These are phyloP conservation scores for Oreochromis grahami DNA, from an alignment of 2,797 vertebrate species.

Conservation along the genomic window DNA sequence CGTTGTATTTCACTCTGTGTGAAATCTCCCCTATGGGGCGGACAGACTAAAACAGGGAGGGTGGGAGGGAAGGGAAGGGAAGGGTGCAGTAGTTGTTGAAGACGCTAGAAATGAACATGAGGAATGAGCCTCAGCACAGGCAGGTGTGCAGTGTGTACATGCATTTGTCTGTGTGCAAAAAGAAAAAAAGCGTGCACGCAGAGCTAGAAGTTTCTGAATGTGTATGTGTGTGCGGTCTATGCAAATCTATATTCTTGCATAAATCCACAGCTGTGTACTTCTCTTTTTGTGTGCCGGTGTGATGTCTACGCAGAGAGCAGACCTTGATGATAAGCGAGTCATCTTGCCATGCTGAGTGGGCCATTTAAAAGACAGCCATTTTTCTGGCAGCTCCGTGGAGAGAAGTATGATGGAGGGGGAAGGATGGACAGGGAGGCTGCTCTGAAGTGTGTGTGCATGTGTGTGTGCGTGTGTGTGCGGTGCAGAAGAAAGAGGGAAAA, in stretches of 20 bases:
- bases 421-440: conserved; percentile 39
- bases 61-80: background rate
- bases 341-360: conserved; percentile 63
- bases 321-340: conserved; percentile 70
- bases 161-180: background rate
- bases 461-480: background rate
- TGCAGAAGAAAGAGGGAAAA: background rate
- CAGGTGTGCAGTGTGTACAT: background rate
- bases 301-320: conserved; percentile 35
- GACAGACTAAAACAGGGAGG: conserved; percentile 10
- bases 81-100: background rate
- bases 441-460: background rate
- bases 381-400: conserved; percentile 38
- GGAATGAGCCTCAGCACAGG: conserved; percentile 9
- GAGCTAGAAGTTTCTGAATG: background rate
- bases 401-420: conserved; percentile 50
- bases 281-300: background rate
- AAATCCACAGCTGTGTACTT: conserved; percentile 19
- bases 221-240: background rate
- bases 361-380: conserved; percentile 68
- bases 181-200: background rate
- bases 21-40: conserved; percentile 58
- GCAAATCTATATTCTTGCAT: conserved; percentile 27
- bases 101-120: conserved; percentile 28
- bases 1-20: conserved; percentile 60